Evolutionary conservation across 1,140 invertebrate species (phyloP).

Genomic region (Drosophila insularis): DNA sequence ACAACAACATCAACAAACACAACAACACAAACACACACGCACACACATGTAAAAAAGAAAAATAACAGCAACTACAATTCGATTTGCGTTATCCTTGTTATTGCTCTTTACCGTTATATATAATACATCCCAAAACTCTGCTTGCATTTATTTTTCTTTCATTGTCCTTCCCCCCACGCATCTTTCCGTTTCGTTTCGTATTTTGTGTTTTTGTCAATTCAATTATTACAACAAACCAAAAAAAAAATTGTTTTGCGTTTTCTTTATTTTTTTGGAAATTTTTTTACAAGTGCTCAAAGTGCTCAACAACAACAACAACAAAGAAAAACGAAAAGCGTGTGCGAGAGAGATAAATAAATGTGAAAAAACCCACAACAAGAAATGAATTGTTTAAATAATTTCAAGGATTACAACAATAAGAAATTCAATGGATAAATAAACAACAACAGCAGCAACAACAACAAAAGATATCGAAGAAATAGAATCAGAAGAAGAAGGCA

Average conservation of each 20-base stretch:
- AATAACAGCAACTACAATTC: slow-evolving; percentile 23
- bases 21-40: background rate
- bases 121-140: no score
- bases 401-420: slow-evolving; percentile 27
- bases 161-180: no score
- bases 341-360: background rate
- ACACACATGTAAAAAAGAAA: background rate
- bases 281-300: slow-evolving; percentile 71
- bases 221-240: no score
- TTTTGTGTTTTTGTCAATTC: no score
- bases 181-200: no score
- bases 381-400: slow-evolving; percentile 1
- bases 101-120: slow-evolving; percentile 1
- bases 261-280: slow-evolving; percentile 46
- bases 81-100: slow-evolving; percentile 30
- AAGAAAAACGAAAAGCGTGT: slow-evolving; percentile 26
- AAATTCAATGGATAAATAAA: slow-evolving; percentile 25
- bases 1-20: background rate
- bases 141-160: no score
- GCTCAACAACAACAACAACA: slow-evolving; percentile 21
- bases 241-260: slow-evolving; percentile 10
- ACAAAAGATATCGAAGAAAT: background rate
- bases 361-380: background rate
- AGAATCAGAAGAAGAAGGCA: slow-evolving; percentile 3
- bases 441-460: background rate